A percentile compares a stretch with the other conserved stretches of the same genome.
phyloP scores from a whole-genome alignment of 2,113 vertebrate genomes.

The Coracopsis vasa region DNA sequence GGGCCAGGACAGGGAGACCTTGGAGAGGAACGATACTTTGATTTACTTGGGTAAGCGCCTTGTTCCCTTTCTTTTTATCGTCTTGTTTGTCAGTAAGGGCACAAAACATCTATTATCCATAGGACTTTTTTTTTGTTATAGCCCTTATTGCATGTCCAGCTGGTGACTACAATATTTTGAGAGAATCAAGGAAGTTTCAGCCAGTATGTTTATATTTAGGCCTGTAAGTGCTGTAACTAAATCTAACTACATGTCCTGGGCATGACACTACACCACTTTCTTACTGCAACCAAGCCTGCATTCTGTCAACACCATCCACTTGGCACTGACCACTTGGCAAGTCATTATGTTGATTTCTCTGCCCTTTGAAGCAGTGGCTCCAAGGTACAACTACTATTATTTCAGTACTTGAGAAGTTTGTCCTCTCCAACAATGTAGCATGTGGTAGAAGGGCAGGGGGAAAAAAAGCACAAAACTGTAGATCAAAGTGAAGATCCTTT shows the following conservation, averaged over 20 bases:
- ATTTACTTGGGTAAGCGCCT: constrained; percentile 41
- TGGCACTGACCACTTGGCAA: not conserved
- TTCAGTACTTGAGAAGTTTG: not conserved
- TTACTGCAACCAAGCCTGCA: not conserved
- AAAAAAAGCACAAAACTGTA: not conserved
- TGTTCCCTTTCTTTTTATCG: not conserved
- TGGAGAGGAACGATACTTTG: constrained; percentile 61
- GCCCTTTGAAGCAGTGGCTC: not conserved
- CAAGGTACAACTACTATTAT: not conserved
- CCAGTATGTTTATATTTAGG: not conserved
- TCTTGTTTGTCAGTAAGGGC: constrained; percentile 13
- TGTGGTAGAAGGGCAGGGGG: not conserved
- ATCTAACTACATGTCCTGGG: not conserved
- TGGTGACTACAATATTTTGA: not conserved
- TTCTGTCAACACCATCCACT: not conserved
- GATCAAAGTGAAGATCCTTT: not conserved
- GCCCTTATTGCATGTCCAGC: not conserved
- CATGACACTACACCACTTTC: not conserved
- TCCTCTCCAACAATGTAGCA: not conserved
- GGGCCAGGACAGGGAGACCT: constrained; percentile 60
- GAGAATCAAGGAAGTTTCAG: constrained; percentile 69
- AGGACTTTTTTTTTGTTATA: not conserved
- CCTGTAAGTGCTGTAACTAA: not conserved
- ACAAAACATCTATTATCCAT: not conserved
- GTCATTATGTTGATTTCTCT: not conserved